Evolutionary conservation across 2,113 vertebrate species (phyloP).

Genomic region (Mobula hypostoma): DNA sequence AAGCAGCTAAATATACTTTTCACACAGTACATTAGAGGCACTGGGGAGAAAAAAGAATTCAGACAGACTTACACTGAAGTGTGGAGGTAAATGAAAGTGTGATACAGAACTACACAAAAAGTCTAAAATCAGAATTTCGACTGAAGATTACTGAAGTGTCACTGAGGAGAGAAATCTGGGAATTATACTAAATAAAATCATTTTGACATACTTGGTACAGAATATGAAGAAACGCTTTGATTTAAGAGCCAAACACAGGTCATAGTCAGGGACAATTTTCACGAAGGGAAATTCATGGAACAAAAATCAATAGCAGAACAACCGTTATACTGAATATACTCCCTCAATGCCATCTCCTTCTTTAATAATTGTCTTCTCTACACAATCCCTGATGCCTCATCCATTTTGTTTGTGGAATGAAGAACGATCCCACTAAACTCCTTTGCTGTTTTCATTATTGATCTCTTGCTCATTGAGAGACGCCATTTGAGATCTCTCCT

Average conservation of each 20-base stretch:
- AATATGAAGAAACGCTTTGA: neutral
- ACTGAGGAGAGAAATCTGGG: neutral
- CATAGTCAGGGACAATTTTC: neutral
- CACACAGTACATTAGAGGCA: neutral
- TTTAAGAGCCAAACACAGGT: neutral
- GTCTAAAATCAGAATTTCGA: neutral
- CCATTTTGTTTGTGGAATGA: neutral
- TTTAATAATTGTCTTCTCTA: constrained; percentile 5
- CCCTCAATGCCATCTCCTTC: neutral
- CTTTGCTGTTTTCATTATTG: neutral
- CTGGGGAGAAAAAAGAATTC: neutral
- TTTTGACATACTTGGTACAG: neutral
- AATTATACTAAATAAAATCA: neutral
- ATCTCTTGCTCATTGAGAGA: neutral
- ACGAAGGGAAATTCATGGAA: neutral
- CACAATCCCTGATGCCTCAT: neutral
- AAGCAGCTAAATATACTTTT: neutral
- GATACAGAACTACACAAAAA: no score
- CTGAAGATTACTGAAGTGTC: neutral
- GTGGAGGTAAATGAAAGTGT: neutral
- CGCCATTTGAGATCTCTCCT: neutral
- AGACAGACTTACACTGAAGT: neutral
- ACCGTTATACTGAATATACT: neutral
- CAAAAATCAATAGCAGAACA: neutral
- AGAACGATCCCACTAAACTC: neutral